phyloP scores from a whole-genome alignment of 2,888 invertebrate species.

The Harmothoe impar region DNA sequence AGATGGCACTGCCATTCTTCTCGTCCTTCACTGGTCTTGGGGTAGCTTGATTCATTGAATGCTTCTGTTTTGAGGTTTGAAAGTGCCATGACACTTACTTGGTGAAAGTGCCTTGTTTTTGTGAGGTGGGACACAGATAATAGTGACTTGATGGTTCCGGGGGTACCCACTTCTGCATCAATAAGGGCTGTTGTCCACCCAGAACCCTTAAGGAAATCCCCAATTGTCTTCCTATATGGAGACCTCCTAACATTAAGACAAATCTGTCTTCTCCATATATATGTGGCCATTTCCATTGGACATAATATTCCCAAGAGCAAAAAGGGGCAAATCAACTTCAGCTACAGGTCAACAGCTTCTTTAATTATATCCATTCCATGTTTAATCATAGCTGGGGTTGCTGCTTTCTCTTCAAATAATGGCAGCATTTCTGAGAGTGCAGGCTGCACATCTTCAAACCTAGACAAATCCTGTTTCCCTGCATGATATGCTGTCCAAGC shows the following conservation, averaged over 20 bases:
- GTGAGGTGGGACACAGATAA: neutral
- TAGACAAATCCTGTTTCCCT: neutral
- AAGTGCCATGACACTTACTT: neutral
- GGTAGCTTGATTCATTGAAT: neutral
- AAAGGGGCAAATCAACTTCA: conserved; percentile 64
- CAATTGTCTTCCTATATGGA: neutral
- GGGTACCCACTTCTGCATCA: neutral
- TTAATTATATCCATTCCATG: conserved; percentile 60
- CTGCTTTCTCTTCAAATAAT: conserved; percentile 59
- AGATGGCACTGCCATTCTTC: neutral
- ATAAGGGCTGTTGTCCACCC: neutral
- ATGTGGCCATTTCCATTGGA: neutral
- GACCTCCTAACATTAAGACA: neutral
- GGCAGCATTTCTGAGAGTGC: conserved; percentile 15
- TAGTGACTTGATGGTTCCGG: neutral
- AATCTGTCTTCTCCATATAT: conserved; percentile 16
- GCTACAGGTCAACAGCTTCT: conserved; percentile 37
- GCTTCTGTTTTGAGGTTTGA: conserved; percentile 10
- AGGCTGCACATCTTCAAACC: neutral
- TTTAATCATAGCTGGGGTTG: conserved; percentile 48
- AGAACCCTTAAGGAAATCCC: neutral
- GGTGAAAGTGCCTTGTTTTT: neutral
- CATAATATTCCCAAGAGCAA: conserved; percentile 28
- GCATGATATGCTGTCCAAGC: conserved; percentile 59
- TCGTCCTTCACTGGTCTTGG: neutral